Evolutionary conservation across 1,140 invertebrate species (phyloP).

Genomic region (Cyclargus thomasi): DNA sequence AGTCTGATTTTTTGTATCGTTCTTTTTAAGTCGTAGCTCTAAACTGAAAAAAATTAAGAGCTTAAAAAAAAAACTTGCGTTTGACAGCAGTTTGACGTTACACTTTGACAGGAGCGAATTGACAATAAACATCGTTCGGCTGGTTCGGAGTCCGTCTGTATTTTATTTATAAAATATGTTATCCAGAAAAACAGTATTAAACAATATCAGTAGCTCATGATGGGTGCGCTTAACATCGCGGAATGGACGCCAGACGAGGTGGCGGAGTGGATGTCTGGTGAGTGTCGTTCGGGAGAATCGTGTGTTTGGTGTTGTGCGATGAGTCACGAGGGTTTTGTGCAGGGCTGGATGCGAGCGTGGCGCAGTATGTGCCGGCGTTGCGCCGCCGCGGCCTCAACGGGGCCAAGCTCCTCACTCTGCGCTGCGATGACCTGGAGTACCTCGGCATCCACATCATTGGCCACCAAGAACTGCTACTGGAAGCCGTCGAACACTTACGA

Average conservation of each 20-base stretch:
- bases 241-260: constrained; percentile 96
- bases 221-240: constrained; percentile 90
- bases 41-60: no score
- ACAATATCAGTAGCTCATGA: constrained; percentile 25
- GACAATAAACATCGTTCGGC: constrained; percentile 29
- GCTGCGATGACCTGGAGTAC: constrained; percentile 90
- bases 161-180: constrained; percentile 28
- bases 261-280: constrained; percentile 92
- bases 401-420: constrained; percentile 86
- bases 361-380: constrained; percentile 88
- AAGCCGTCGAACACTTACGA: constrained; percentile 90
- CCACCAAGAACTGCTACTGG: constrained; percentile 94
- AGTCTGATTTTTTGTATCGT: no score
- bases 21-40: no score
- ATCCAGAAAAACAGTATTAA: constrained; percentile 19
- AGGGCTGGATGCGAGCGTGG: constrained; percentile 89
- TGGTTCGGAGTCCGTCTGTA: constrained; percentile 18
- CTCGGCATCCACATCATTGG: constrained; percentile 89
- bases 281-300: constrained; percentile 23
- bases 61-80: constrained; percentile 17
- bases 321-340: constrained; percentile 46
- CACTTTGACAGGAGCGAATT: constrained; percentile 17
- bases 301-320: constrained; percentile 32
- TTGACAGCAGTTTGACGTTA: constrained; percentile 20
- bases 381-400: constrained; percentile 88